Conservation (phyloP, 1,140 invertebrate species). For the Hypsibius dujardini region DNA sequence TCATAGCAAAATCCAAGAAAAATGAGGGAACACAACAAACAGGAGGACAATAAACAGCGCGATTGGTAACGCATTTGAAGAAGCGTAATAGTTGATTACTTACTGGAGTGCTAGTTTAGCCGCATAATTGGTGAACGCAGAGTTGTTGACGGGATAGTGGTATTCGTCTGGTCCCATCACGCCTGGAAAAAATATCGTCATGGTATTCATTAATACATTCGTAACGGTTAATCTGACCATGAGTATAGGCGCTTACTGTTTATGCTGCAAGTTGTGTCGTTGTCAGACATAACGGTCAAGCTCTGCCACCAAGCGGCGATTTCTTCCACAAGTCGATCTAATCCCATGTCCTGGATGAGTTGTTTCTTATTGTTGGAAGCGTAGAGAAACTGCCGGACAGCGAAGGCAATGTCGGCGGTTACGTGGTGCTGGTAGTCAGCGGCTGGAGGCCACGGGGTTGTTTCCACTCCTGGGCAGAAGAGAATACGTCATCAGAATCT, state of each 20-base stretch:
- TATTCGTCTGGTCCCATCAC: constrained; percentile 34
- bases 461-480: constrained; percentile 27
- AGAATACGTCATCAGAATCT: not conserved
- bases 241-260: not conserved
- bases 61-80: not conserved
- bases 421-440: constrained; percentile 32
- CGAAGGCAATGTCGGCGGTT: constrained; percentile 34
- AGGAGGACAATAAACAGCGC: not conserved
- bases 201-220: not conserved
- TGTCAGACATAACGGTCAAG: constrained; percentile 8
- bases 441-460: constrained; percentile 24
- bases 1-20: not conserved
- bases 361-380: constrained; percentile 28
- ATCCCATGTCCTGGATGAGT: constrained; percentile 24
- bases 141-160: constrained; percentile 30
- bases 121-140: constrained; percentile 31
- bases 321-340: constrained; percentile 26
- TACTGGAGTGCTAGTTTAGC: constrained; percentile 24
- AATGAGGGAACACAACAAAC: not conserved
- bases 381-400: constrained; percentile 33
- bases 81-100: not conserved
- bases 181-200: constrained; percentile 24
- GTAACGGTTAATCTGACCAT: not conserved
- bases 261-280: not conserved
- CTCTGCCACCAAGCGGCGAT: constrained; percentile 34